Evolutionary conservation across 2,888 invertebrate species (phyloP).

Genomic region (Mycalesis mineus): DNA sequence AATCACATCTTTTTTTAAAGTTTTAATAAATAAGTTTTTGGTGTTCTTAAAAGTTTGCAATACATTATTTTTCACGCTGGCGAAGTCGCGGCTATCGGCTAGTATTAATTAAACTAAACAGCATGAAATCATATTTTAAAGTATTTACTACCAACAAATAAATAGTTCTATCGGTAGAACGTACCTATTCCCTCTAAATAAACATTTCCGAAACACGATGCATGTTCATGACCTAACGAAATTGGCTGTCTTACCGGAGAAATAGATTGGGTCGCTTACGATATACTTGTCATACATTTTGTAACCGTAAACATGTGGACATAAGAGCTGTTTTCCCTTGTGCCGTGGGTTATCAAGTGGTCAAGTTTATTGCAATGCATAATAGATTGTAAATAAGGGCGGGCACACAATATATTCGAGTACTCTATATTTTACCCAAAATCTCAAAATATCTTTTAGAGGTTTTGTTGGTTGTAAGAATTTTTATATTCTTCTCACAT

Average conservation of each 20-base stretch:
- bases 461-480: background rate
- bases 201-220: slow-evolving; percentile 35
- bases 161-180: background rate
- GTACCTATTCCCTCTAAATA: slow-evolving; percentile 28
- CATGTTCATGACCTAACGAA: slow-evolving; percentile 45
- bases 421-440: background rate
- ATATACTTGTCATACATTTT: slow-evolving; percentile 17
- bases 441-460: background rate
- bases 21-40: too few relatives aligned
- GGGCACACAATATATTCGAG: background rate
- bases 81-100: too few relatives aligned
- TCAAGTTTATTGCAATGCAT: slow-evolving; percentile 39
- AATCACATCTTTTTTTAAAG: too few relatives aligned
- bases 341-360: background rate
- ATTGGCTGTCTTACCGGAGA: slow-evolving; percentile 56
- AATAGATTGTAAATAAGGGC: slow-evolving; percentile 41
- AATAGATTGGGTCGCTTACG: slow-evolving; percentile 52
- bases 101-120: too few relatives aligned
- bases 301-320: slow-evolving; percentile 20
- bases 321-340: slow-evolving; percentile 32
- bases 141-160: background rate
- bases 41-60: too few relatives aligned
- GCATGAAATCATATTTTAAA: too few relatives aligned
- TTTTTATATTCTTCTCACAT: too few relatives aligned
- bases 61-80: too few relatives aligned